These are phyloP conservation scores for Epiblema foenella DNA, from an alignment of 2,888 invertebrate species.

Conservation along the genomic window DNA sequence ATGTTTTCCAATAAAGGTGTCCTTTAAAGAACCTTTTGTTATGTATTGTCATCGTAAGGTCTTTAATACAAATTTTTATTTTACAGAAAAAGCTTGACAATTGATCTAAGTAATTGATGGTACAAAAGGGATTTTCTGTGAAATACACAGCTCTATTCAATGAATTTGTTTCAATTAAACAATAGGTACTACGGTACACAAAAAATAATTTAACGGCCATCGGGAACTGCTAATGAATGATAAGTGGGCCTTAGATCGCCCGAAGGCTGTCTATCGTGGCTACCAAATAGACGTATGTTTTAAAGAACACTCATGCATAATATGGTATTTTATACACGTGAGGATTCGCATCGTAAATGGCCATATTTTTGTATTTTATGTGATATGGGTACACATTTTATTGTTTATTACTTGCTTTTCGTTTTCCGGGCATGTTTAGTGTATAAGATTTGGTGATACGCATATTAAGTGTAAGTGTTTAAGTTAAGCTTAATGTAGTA, in stretches of 20 bases:
- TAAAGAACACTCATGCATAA: not conserved
- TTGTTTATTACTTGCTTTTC: constrained; percentile 51
- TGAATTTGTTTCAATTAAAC: constrained; percentile 17
- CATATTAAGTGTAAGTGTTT: not conserved
- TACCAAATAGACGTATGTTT: not conserved
- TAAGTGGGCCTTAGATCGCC: constrained; percentile 34
- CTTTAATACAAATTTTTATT: not conserved
- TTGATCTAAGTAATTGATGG: not conserved
- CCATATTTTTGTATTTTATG: constrained; percentile 35
- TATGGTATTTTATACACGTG: not conserved
- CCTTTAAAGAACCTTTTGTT: too few relatives aligned
- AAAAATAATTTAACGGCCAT: constrained; percentile 16
- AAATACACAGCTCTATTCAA: not conserved
- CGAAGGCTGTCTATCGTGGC: not conserved
- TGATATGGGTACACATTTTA: constrained; percentile 44
- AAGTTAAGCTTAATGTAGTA: not conserved
- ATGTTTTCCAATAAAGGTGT: too few relatives aligned
- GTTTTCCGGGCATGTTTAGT: constrained; percentile 50
- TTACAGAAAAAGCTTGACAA: not conserved
- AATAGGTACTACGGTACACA: not conserved
- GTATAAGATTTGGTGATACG: constrained; percentile 8
- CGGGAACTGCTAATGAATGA: constrained; percentile 40
- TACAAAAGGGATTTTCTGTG: not conserved
- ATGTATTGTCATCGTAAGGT: not conserved
- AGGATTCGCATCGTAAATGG: constrained; percentile 4